These are phyloP conservation scores for Nipponacmea schrenckii DNA, from an alignment of 2,888 invertebrate genomes.

Conservation along the genomic window DNA sequence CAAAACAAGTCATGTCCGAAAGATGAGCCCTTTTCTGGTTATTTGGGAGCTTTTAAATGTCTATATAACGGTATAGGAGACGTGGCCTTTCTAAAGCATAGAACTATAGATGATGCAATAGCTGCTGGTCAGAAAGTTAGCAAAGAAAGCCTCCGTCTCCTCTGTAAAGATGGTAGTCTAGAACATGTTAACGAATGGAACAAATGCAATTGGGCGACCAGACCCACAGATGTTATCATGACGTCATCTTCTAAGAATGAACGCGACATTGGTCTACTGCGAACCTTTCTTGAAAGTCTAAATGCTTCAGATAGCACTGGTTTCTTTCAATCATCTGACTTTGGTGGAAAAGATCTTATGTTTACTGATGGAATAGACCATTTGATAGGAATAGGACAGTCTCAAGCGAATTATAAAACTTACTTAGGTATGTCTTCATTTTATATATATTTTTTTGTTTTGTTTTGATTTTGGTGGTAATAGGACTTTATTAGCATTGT, in stretches of 20 bases:
- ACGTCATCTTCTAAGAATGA: constrained; percentile 67
- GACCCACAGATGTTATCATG: constrained; percentile 86
- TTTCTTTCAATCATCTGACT: constrained; percentile 68
- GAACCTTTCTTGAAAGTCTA: background rate
- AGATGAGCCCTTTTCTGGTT: constrained; percentile 84
- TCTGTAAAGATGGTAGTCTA: constrained; percentile 88
- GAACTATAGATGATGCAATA: constrained; percentile 19
- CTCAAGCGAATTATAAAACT: constrained; percentile 33
- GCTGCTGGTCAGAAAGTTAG: background rate
- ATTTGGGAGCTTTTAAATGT: constrained; percentile 85
- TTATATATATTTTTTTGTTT: too few species aligned
- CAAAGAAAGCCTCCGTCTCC: constrained; percentile 79
- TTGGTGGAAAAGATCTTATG: constrained; percentile 71
- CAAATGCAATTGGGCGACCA: constrained; percentile 87
- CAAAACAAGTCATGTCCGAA: constrained; percentile 71
- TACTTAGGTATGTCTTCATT: constrained; percentile 42
- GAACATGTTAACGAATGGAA: constrained; percentile 81
- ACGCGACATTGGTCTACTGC: background rate
- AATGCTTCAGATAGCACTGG: constrained; percentile 1
- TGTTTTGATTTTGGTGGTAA: too few species aligned
- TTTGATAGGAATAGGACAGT: constrained; percentile 35
- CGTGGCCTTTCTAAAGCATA: constrained; percentile 79
- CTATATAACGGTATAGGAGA: constrained; percentile 83
- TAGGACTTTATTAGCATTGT: too few species aligned
- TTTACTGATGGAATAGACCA: constrained; percentile 45